Evolutionary conservation across 2,113 vertebrate species (phyloP), one percentile per base, ranked within the genome.

Genomic region (Calyptommatus sinebrachiatus): DNA sequence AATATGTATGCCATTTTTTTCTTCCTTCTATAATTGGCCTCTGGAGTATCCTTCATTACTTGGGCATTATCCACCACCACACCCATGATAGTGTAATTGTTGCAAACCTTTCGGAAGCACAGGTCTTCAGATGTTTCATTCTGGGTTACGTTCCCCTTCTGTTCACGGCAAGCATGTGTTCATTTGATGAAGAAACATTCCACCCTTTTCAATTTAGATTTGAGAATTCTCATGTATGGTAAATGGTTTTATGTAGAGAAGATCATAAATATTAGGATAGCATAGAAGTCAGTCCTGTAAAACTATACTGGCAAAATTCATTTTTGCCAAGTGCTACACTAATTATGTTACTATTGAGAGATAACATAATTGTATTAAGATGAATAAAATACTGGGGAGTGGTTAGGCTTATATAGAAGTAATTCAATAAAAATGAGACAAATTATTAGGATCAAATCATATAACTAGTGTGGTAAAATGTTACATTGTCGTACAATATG

Each of bases 11-110:
- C 26, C 16, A 11, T 63, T 93, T 91, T 16, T 91, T 90, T 89
- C 88, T 91, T 91, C 92, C 88, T 90, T 89, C 60, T 72, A 63
- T 48, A 29, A 61, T 12, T 22, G 8, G 45, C 80, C 88, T 83
- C 71, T 57, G 53, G 53, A 57, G 14, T 57, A 57, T 57, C 14
- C 12, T 57, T 57, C 53, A 57, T 3, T 18, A 57, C 12, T 57
- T 57, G 53, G 53, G 53, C 53, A 57, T 50, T 50, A 50, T 50
- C 48, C 3, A 11, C 9, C 12, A 3, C 48, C 9, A 50, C 12
- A 50, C 48, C 48, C 48, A 50, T 14, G 14, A 50, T 6, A 9
- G 10, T 50, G 12, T 57, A 18, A 5, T 18, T 57, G 53, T 57
- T 18, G 18, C 53, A 57, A 57, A 57, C 53, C 14, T 18, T 57